Percentiles rank a stretch among this genome's conserved stretches.
phyloP scores from a whole-genome alignment of 2,888 invertebrate genomes.

The Morinoia aosen region DNA sequence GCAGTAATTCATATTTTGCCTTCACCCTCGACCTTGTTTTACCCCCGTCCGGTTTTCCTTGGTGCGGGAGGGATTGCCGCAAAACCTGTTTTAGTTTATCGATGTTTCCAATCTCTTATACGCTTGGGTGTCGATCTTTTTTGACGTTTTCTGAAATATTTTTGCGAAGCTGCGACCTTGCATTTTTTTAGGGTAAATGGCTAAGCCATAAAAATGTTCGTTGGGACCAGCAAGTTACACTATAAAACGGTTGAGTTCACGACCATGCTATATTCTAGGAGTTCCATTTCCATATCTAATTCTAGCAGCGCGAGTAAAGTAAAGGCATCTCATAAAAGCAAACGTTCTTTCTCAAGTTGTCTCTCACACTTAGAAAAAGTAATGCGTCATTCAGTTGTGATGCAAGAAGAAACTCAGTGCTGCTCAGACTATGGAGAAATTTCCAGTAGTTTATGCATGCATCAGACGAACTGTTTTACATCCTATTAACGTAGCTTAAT shows the following conservation, averaged over 20 bases:
- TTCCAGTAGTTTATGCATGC: background rate
- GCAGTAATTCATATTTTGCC: background rate
- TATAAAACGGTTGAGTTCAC: too few relatives aligned
- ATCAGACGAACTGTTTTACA: background rate
- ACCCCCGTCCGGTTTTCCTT: background rate
- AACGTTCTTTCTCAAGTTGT: background rate
- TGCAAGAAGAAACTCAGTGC: background rate
- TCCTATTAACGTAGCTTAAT: background rate
- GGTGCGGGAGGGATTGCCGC: background rate
- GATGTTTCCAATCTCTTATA: too few relatives aligned
- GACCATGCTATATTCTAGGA: too few relatives aligned
- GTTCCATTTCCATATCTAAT: too few relatives aligned
- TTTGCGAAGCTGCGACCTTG: too few relatives aligned
- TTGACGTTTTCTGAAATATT: too few relatives aligned
- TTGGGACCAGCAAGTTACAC: too few relatives aligned
- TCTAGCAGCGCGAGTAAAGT: background rate
- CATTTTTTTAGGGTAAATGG: too few relatives aligned
- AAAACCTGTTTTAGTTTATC: background rate
- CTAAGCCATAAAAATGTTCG: too few relatives aligned
- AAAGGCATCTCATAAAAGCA: too few relatives aligned
- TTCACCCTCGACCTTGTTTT: background rate
- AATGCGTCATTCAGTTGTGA: background rate
- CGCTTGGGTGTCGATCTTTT: too few relatives aligned
- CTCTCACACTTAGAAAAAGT: background rate
- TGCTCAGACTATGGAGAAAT: background rate